Conservation (phyloP, 2,888 invertebrate genomes). For the Tanypteryx hageni region DNA sequence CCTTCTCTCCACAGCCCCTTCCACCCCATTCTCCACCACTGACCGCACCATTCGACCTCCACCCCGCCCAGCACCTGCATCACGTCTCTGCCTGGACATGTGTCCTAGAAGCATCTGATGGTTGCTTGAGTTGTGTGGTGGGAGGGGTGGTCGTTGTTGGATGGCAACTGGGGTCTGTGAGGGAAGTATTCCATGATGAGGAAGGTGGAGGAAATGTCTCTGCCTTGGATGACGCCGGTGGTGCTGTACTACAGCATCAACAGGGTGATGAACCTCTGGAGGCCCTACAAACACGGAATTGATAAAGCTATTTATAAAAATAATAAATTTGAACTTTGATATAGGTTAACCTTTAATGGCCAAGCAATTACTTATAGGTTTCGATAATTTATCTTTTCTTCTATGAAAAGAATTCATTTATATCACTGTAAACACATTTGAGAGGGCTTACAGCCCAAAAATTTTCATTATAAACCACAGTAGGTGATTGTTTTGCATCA, state of each 20-base stretch:
- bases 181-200: constrained; percentile 66
- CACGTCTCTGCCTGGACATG: constrained; percentile 36
- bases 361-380: no score
- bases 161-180: constrained; percentile 65
- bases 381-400: no score
- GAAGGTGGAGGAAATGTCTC: constrained; percentile 65
- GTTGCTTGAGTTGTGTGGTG: constrained; percentile 35
- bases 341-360: no score
- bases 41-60: constrained; percentile 25
- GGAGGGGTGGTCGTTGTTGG: constrained; percentile 48
- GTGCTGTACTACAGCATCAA: constrained; percentile 65
- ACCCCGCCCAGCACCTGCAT: constrained; percentile 29
- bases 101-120: constrained; percentile 49
- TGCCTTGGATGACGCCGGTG: constrained; percentile 65
- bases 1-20: constrained; percentile 51
- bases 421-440: no score
- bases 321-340: no score
- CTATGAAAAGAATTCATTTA: no score
- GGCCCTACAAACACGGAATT: constrained; percentile 23
- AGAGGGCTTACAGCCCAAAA: no score
- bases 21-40: constrained; percentile 45
- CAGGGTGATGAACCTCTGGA: constrained; percentile 57
- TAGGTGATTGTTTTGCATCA: no score
- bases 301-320: background rate
- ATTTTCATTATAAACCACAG: no score